phyloP scores from a whole-genome alignment of 1,140 invertebrate species.

The Hycleus cichorii region DNA sequence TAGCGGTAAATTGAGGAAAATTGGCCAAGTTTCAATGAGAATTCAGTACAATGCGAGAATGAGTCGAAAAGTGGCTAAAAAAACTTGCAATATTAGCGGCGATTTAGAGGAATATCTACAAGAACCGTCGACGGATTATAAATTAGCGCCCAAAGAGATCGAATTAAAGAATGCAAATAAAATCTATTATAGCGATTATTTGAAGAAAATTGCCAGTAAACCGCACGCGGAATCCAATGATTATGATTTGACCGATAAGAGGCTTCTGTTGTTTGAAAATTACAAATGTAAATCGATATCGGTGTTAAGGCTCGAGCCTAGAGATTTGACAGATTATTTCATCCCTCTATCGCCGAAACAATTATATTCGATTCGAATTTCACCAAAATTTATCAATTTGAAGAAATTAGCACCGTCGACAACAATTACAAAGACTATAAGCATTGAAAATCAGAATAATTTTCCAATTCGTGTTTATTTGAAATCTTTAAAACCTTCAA shows the following conservation, averaged over 20 bases:
- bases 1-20: neutral
- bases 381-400: neutral
- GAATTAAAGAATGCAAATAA: too few relatives aligned
- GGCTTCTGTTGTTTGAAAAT: neutral
- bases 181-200: too few relatives aligned
- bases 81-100: too few relatives aligned
- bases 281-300: neutral
- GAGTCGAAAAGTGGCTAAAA: too few relatives aligned
- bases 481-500: neutral
- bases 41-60: neutral
- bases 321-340: neutral
- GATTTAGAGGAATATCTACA: too few relatives aligned
- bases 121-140: too few relatives aligned
- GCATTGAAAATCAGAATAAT: conserved; percentile 1
- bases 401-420: conserved; percentile 2
- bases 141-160: neutral
- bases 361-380: conserved; percentile 3
- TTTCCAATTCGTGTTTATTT: neutral
- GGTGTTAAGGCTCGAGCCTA: neutral
- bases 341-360: neutral
- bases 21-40: neutral
- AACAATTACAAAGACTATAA: neutral
- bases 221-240: neutral
- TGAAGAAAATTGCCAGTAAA: too few relatives aligned
- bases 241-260: neutral